Percentiles rank a stretch among this genome's conserved stretches.
Evolutionary conservation across 2,797 vertebrate genomes (phyloP).

Genomic region (Acestrorhynchus altus): DNA sequence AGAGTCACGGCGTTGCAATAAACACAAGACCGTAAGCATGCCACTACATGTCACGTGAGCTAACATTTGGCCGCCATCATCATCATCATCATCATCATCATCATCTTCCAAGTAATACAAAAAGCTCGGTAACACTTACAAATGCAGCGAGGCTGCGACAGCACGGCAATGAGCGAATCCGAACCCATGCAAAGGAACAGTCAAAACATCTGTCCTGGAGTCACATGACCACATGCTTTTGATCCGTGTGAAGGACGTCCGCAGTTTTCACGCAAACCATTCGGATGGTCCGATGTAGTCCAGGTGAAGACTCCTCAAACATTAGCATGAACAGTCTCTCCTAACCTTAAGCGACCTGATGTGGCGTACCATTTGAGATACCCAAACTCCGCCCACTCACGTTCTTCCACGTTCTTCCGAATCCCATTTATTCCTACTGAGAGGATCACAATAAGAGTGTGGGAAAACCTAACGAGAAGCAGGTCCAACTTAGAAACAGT

Average conservation of each 20-base stretch:
- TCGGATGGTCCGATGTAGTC: neutral
- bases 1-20: constrained; percentile 34
- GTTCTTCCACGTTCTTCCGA: neutral
- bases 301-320: neutral
- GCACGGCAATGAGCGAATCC: constrained; percentile 37
- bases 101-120: no score
- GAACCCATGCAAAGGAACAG: constrained; percentile 42
- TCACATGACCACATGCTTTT: constrained; percentile 19
- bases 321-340: neutral
- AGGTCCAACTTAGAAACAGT: neutral
- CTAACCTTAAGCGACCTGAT: neutral
- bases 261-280: neutral
- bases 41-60: constrained; percentile 23
- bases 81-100: no score
- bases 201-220: constrained; percentile 11
- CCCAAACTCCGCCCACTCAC: neutral
- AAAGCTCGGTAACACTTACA: constrained; percentile 32
- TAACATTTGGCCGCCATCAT: constrained; percentile 8
- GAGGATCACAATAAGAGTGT: no score
- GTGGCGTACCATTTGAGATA: neutral
- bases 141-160: constrained; percentile 22
- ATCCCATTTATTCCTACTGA: neutral
- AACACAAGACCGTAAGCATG: constrained; percentile 48
- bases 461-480: neutral
- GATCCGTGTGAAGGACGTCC: constrained; percentile 6